Base-by-base conservation (phyloP, 2,797 vertebrate species). In the Artibeus lituratus region DNA sequence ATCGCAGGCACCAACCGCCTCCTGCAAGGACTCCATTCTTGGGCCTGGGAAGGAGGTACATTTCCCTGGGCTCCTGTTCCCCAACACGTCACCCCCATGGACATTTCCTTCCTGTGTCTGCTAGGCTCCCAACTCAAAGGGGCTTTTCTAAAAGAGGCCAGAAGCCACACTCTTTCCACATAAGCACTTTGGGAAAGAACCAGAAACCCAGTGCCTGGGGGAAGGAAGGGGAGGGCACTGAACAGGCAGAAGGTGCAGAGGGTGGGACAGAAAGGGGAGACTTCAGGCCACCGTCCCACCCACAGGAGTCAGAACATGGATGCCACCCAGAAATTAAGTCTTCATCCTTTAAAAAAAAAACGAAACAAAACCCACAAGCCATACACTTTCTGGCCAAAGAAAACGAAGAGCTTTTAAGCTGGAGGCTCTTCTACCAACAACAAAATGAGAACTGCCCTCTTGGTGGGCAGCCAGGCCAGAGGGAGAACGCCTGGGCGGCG, bases 341-440 rank as follows among this genome's bases (percentile, higher is more conserved):
- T 91, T 91, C 29, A 91, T 49, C 81, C 95, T 91, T 95, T 82
- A 74, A 92, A 84, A 91, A 83, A 83, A 67, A 37, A 69, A 81
- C 70, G 65, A 69, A 26, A 18, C 15, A 51, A 59, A 67, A 80
- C 81, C 53, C 93, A 97, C 87, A 97, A 96, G 97, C 96, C 91
- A 84, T 81, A 94, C 26, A 62, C 76, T 97, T 95, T 92, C 95
- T 90, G 91, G 95, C 81, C 95, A 96, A 94, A 95, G 77, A 83
- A 96, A 94, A 96, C 3, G 32, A 96, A 96, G 95, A 96, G 95
- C 94, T 59, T 89, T 86, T 57, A 80, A 90, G 88, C 85, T 94
- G 35, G 22, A 87, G 80, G 96, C 84, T 90, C 91, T 78, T 77
- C 88, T 82, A 53, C 62, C 85, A 78, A 39, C 39, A 84, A 92